Conservation (phyloP, 2,888 invertebrate genomes). For the Netelia melanura region DNA sequence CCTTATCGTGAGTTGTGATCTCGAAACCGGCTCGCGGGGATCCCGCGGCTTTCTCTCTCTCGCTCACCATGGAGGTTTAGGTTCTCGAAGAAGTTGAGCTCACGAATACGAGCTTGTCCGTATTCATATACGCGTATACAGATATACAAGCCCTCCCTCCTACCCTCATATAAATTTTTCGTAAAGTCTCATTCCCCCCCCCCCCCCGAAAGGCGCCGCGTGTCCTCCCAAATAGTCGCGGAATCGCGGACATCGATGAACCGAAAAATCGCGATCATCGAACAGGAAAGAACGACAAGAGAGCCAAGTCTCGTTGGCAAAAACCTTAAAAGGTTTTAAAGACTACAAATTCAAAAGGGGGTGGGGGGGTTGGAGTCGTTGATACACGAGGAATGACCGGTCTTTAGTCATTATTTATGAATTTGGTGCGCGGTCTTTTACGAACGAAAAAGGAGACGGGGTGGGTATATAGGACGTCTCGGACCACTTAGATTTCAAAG, state of each 20-base stretch:
- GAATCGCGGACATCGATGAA: constrained; percentile 40
- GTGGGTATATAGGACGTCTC: not conserved
- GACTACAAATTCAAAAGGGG: constrained; percentile 81
- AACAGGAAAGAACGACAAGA: constrained; percentile 28
- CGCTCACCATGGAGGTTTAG: constrained; percentile 51
- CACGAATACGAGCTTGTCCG: constrained; percentile 51
- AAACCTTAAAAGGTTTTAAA: constrained; percentile 82
- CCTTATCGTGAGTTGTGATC: constrained; percentile 61
- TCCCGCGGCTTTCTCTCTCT: constrained; percentile 32
- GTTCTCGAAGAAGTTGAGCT: constrained; percentile 55
- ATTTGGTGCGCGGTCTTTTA: constrained; percentile 76
- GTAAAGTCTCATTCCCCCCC: constrained; percentile 19
- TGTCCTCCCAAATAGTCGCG: constrained; percentile 51
- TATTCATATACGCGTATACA: constrained; percentile 7
- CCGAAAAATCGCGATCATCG: constrained; percentile 10
- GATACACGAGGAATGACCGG: constrained; percentile 67
- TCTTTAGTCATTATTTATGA: constrained; percentile 83
- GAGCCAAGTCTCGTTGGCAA: constrained; percentile 71
- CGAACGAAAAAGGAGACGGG: constrained; percentile 76
- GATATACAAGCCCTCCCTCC: not conserved
- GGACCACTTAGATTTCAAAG: constrained; percentile 61
- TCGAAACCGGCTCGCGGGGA: constrained; percentile 63
- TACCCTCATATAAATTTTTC: constrained; percentile 1
- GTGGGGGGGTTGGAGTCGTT: constrained; percentile 74
- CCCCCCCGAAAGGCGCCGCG: constrained; percentile 31